Evolutionary conservation across 2,888 invertebrate species (phyloP), one percentile per base, ranked within the genome.

Genomic region (Dynastes hyllus): DNA sequence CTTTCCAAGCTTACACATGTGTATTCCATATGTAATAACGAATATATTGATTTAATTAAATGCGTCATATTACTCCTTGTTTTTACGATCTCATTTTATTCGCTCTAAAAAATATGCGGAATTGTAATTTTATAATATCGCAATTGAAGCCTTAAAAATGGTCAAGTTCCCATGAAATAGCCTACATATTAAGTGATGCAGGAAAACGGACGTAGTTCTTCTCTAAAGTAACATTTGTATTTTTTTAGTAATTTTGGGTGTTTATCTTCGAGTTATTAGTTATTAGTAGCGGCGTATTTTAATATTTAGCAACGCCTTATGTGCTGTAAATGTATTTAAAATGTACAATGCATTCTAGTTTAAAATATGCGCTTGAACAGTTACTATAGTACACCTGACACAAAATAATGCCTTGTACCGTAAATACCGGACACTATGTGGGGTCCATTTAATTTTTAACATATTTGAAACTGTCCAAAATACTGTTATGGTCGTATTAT

Each of bases 401-500:
- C 8, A 9, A 45, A 11, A 45, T 45, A 45, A 45, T 9, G 45
- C 45, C 2, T 45, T 45, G 45, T 32, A 63, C 63, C 29, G 27
- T 63, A 63, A 63, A 29, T 32, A 63, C 63, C 63, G 13, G 63
- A 63, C 32, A 63, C 32, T 29, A 11, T 27, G 3, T 11, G 32
- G 4, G 22, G 22, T 55, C 55, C 55, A 55, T 55, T 55, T 55
- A 55, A 55, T 11, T 32, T 63, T 27, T 32, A 32, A 63, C 32
- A 32, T 63, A 63, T 63, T 63, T 63, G 4, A 3, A 67, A 67
- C 50, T 22, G 27, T 50, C 16, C 45, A n/a, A 22, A 67, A 67
- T 45, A 67, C 67, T 67, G 67, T 67, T 67, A 67, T 45, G 13
- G 27, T 45, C 6, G n/a, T 32, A 67, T 67, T 67, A 67, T 27